phyloP scores from a whole-genome alignment of 2,113 vertebrate genomes.

The Nothocercus julius region DNA sequence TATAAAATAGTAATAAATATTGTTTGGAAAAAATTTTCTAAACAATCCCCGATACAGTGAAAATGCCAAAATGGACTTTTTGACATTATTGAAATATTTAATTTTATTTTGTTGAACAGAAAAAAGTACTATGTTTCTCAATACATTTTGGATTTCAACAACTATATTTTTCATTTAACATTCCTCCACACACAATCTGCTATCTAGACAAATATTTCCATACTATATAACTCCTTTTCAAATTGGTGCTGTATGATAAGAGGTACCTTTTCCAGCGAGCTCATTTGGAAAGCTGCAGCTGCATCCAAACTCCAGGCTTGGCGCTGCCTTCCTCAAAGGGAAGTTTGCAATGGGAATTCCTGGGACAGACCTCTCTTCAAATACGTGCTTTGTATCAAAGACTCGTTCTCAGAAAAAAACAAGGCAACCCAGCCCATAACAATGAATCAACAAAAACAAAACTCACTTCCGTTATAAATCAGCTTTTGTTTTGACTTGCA shows the following conservation, averaged over 20 bases:
- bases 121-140: neutral
- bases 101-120: neutral
- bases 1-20: neutral
- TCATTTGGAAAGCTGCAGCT: neutral
- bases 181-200: neutral
- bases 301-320: neutral
- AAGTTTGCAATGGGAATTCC: slow-evolving; percentile 40
- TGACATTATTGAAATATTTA: neutral
- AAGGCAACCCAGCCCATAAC: neutral
- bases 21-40: neutral
- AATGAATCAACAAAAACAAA: slow-evolving; percentile 31
- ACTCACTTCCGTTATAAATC: neutral
- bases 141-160: neutral
- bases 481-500: slow-evolving; percentile 39
- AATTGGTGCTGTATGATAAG: neutral
- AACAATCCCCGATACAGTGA: neutral
- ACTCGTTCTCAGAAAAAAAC: neutral
- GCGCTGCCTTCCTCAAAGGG: slow-evolving; percentile 1
- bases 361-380: slow-evolving; percentile 1
- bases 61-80: neutral
- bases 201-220: slow-evolving; percentile 35
- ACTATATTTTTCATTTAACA: neutral
- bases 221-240: neutral
- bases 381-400: neutral
- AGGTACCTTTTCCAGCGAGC: slow-evolving; percentile 12